Conservation (phyloP, 1,140 invertebrate genomes). For the Steinernema feltiae region DNA sequence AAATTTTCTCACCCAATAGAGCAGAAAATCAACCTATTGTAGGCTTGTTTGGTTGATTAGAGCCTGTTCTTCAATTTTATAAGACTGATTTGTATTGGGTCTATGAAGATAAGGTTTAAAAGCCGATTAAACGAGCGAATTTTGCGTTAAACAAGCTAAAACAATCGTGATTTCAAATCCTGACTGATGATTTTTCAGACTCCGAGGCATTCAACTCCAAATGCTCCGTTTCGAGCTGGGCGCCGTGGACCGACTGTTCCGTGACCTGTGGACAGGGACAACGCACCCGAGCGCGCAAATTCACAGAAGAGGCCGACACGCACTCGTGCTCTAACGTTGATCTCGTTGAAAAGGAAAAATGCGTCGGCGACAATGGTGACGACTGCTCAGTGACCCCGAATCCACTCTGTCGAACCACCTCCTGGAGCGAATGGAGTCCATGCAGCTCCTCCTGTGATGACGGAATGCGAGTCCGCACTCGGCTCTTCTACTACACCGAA, state of each 20-base stretch:
- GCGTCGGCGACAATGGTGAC: slow-evolving; percentile 42
- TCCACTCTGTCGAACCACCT: slow-evolving; percentile 63
- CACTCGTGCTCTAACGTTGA: slow-evolving; percentile 17
- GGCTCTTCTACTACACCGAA: slow-evolving; percentile 53
- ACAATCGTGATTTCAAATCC: neutral
- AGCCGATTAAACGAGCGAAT: too few relatives aligned
- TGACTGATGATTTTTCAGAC: slow-evolving; percentile 29
- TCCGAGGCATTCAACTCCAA: slow-evolving; percentile 60
- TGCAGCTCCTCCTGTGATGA: slow-evolving; percentile 71
- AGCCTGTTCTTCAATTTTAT: too few relatives aligned
- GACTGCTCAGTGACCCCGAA: slow-evolving; percentile 53
- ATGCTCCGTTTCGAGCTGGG: slow-evolving; percentile 64
- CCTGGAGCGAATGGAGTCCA: slow-evolving; percentile 75
- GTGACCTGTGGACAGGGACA: slow-evolving; percentile 64
- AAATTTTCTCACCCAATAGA: too few relatives aligned
- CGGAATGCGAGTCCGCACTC: slow-evolving; percentile 63
- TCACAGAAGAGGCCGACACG: slow-evolving; percentile 47
- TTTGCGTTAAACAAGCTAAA: too few relatives aligned
- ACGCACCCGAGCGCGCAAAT: slow-evolving; percentile 60
- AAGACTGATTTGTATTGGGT: too few relatives aligned
- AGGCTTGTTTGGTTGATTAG: too few relatives aligned
- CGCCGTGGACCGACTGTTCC: slow-evolving; percentile 64
- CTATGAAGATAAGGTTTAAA: too few relatives aligned
- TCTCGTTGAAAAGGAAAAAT: slow-evolving; percentile 23
- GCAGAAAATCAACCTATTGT: too few relatives aligned